Conservation (phyloP, 2,797 vertebrate species). For the Linurgus olivaceus region DNA sequence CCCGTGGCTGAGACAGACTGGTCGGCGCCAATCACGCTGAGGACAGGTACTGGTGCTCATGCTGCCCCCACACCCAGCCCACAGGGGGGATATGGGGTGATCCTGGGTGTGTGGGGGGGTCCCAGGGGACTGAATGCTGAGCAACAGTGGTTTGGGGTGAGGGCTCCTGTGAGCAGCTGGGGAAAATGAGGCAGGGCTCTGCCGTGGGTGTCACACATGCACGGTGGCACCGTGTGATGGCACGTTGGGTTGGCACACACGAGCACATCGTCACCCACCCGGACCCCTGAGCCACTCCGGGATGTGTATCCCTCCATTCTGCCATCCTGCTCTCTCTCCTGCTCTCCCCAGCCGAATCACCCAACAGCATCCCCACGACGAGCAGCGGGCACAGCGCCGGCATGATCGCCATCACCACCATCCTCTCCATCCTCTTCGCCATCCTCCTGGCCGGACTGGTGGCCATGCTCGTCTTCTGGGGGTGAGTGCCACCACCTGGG, state of each 20-base stretch:
- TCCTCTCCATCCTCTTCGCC: constrained; percentile 58
- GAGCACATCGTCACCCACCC: accelerated
- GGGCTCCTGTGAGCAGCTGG: accelerated
- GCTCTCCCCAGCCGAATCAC: not conserved
- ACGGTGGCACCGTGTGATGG: accelerated
- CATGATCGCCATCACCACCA: constrained; percentile 45
- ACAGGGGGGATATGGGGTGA: not conserved
- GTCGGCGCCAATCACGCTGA: not conserved
- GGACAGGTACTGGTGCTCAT: not conserved
- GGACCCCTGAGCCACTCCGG: accelerated
- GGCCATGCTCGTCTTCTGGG: not conserved
- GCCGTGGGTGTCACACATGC: not conserved
- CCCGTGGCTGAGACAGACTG: accelerated
- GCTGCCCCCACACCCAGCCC: not conserved
- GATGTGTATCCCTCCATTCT: not conserved
- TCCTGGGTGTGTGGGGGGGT: not conserved
- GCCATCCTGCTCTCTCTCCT: not conserved
- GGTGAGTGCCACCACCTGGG: not conserved
- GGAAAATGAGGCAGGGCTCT: not conserved
- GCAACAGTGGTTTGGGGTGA: not conserved
- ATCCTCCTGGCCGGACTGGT: constrained; percentile 22
- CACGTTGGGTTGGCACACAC: accelerated
- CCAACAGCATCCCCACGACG: accelerated
- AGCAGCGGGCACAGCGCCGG: not conserved
- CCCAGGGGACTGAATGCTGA: too few species aligned